A percentile compares a stretch with the other conserved stretches of the same genome.
Conservation (phyloP, 2,113 vertebrate genomes). For the Phylloscopus trochiloides region DNA sequence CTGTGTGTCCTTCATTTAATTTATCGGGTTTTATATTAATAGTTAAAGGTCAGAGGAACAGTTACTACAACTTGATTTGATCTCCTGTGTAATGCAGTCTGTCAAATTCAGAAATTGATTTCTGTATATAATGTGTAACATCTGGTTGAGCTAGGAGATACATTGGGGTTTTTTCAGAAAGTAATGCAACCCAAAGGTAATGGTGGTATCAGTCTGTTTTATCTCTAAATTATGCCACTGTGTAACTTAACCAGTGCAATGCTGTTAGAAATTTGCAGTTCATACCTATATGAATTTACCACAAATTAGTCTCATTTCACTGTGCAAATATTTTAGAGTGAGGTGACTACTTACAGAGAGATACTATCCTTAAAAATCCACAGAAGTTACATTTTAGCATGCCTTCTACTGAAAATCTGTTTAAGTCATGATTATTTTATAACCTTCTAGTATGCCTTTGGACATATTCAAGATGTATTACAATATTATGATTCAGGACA, state of each 20-base stretch:
- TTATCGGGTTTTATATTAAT: neutral
- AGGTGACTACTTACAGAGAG: neutral
- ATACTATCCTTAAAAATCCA: neutral
- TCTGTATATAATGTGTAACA: neutral
- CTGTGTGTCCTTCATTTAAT: neutral
- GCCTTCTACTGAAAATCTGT: neutral
- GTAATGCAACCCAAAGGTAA: neutral
- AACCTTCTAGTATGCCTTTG: neutral
- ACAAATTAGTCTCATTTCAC: neutral
- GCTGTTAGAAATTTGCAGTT: neutral
- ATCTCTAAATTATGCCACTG: neutral
- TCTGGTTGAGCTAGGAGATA: neutral
- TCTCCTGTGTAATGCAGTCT: neutral
- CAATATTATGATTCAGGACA: neutral
- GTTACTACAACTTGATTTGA: neutral
- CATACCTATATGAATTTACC: neutral
- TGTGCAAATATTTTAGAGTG: neutral
- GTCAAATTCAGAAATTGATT: neutral
- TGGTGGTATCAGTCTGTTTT: neutral
- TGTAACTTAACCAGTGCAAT: neutral
- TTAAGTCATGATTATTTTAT: neutral
- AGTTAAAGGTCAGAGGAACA: neutral
- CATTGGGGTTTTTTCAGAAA: rapidly evolving
- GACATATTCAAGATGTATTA: neutral
- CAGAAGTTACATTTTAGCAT: neutral